phyloP scores from a whole-genome alignment of 2,113 vertebrate genomes.

The Tiliqua scincoides region DNA sequence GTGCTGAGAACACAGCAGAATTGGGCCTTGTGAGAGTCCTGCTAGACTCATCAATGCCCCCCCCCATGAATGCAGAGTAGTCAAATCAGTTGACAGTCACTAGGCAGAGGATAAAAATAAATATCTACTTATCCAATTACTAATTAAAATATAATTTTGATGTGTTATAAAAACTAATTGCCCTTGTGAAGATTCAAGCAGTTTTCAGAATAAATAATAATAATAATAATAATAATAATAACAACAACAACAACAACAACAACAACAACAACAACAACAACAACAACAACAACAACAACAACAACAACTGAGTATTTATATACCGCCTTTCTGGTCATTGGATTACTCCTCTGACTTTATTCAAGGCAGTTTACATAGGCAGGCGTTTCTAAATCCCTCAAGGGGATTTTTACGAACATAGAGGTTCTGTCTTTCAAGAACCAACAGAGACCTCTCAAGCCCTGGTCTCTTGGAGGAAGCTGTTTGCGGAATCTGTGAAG shows the following conservation, averaged over 20 bases:
- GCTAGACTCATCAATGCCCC: slow-evolving; percentile 34
- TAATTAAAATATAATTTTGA: slow-evolving; percentile 38
- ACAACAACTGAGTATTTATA: too few relatives aligned
- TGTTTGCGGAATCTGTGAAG: slow-evolving; percentile 20
- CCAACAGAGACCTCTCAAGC: too few relatives aligned
- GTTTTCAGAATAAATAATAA: slow-evolving; percentile 40
- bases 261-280: too few relatives aligned
- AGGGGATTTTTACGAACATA: too few relatives aligned
- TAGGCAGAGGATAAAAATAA: slow-evolving; percentile 32
- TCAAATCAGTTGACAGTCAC: not conserved
- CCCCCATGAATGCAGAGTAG: not conserved
- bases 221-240: too few relatives aligned
- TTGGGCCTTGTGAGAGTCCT: not conserved
- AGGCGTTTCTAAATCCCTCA: too few relatives aligned
- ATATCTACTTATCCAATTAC: slow-evolving; percentile 23
- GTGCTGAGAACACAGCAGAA: not conserved
- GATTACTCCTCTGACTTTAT: too few relatives aligned
- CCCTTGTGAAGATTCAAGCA: slow-evolving; percentile 33
- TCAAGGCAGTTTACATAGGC: too few relatives aligned
- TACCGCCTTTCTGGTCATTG: too few relatives aligned
- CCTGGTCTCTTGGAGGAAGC: slow-evolving; percentile 18
- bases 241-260: too few relatives aligned
- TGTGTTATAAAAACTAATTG: slow-evolving; percentile 29
- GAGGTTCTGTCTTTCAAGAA: too few relatives aligned
- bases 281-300: too few relatives aligned